phyloP scores from a whole-genome alignment of 1,140 invertebrate genomes.

The Drosophila serrata region DNA sequence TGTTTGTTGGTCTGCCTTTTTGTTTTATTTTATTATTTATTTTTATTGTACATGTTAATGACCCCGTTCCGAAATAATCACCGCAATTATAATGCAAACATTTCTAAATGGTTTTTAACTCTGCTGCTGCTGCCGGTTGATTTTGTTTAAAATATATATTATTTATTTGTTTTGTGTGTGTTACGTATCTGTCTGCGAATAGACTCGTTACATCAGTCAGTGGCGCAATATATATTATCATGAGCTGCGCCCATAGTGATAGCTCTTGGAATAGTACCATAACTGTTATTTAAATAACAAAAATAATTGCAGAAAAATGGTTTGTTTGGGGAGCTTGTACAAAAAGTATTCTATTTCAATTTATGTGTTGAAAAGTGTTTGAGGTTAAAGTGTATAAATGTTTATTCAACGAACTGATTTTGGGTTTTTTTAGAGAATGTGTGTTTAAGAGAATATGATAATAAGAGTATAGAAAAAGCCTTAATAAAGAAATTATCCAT shows the following conservation, averaged over 20 bases:
- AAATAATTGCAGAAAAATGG: slow-evolving; percentile 1
- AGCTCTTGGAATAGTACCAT: slow-evolving; percentile 19
- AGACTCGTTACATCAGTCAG: slow-evolving; percentile 45
- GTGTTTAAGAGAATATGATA: background rate
- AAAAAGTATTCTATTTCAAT: slow-evolving; percentile 11
- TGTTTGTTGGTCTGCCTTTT: slow-evolving; percentile 26
- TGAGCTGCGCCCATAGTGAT: too few relatives aligned
- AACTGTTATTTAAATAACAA: slow-evolving; percentile 2
- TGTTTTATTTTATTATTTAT: slow-evolving; percentile 2
- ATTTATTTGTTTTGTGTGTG: slow-evolving; percentile 19
- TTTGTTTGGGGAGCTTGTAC: background rate
- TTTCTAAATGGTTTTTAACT: slow-evolving; percentile 63
- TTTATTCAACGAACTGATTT: background rate
- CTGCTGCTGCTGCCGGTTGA: slow-evolving; percentile 10
- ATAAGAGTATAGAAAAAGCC: background rate
- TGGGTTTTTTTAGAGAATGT: background rate
- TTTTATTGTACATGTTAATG: slow-evolving; percentile 75
- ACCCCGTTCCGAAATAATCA: slow-evolving; percentile 73
- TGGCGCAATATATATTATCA: slow-evolving; percentile 8
- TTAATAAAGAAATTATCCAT: background rate
- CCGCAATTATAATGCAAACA: slow-evolving; percentile 77
- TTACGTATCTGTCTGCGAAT: slow-evolving; percentile 24
- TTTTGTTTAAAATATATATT: slow-evolving; percentile 17
- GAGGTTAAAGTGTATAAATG: background rate
- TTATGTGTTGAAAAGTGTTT: background rate